Evolutionary conservation across 2,113 vertebrate genomes (phyloP).

Genomic region (Rattus rattus): DNA sequence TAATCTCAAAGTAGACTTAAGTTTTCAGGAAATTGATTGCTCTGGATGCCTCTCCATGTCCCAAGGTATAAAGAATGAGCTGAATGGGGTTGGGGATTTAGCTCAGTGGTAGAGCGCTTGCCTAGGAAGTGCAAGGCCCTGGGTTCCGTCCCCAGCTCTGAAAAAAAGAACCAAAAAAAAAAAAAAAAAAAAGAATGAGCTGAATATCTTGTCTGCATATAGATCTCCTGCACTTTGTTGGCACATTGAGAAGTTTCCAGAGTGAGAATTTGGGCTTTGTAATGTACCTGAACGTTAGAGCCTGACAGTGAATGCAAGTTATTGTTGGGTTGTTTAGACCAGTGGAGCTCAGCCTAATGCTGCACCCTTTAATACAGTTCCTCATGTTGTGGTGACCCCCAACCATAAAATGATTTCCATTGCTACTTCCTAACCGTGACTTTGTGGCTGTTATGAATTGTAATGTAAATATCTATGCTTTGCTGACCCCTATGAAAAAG

Average conservation of each 20-base stretch:
- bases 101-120: too few relatives aligned
- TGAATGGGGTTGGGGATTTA: too few relatives aligned
- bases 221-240: neutral
- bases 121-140: too few relatives aligned
- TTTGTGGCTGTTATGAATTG: neutral
- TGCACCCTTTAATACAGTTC: neutral
- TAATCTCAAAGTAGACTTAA: neutral
- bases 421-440: neutral
- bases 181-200: neutral
- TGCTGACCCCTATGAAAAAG: neutral
- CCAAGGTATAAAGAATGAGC: neutral
- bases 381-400: neutral
- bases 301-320: neutral
- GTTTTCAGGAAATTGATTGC: neutral
- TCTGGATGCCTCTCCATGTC: neutral
- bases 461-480: neutral
- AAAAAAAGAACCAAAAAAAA: too few relatives aligned
- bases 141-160: too few relatives aligned
- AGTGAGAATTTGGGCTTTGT: neutral
- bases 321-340: neutral
- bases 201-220: neutral
- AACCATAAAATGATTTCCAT: neutral
- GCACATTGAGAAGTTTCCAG: neutral
- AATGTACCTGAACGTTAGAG: neutral
- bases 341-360: neutral